Conservation (phyloP, 2,888 invertebrate genomes). For the Heliconius aoede region DNA sequence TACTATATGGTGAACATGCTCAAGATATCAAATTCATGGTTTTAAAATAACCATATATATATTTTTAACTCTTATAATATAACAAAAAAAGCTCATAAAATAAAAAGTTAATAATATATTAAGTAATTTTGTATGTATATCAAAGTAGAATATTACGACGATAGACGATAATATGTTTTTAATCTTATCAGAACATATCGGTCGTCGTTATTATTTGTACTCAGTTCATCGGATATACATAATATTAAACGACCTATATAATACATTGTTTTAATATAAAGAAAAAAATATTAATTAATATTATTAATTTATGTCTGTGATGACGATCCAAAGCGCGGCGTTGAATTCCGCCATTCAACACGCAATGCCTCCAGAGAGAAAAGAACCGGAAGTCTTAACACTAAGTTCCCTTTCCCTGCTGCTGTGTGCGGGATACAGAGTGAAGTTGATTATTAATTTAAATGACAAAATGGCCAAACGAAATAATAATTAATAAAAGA, state of each 20-base stretch:
- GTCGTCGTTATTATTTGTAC: constrained; percentile 6
- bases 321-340: too few relatives aligned
- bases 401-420: too few relatives aligned
- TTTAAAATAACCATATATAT: not conserved
- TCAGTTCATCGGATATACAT: not conserved
- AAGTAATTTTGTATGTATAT: not conserved
- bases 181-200: constrained; percentile 24
- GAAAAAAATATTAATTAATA: not conserved
- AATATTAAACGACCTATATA: not conserved
- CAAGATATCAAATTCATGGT: not conserved
- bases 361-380: too few relatives aligned
- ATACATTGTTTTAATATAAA: not conserved
- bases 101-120: not conserved
- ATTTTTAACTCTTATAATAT: not conserved
- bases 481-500: not conserved
- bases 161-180: constrained; percentile 16
- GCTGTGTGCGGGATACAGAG: too few relatives aligned
- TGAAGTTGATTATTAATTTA: too few relatives aligned
- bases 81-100: not conserved
- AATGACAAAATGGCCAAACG: too few relatives aligned
- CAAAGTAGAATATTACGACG: constrained; percentile 3
- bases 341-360: too few relatives aligned
- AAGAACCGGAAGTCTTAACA: too few relatives aligned
- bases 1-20: not conserved
- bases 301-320: not conserved